A percentile compares a stretch with the other conserved stretches of the same genome.
Conservation (phyloP, 2,888 invertebrate species). For the Phengaris alcon region DNA sequence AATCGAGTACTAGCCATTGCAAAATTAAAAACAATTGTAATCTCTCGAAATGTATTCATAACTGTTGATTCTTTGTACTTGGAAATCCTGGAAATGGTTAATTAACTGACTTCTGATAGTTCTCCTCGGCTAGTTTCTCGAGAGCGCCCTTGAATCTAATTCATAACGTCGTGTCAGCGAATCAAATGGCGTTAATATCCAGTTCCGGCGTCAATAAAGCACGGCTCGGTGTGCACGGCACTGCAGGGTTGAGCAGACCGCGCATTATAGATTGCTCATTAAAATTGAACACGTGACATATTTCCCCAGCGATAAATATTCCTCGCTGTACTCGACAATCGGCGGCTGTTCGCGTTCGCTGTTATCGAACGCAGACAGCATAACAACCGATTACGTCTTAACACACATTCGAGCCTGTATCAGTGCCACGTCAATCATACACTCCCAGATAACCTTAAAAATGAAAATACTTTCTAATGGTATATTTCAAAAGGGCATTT, state of each 20-base stretch:
- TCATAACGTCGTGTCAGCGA: too few species aligned
- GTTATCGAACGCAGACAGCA: conserved; percentile 15
- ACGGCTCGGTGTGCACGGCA: background rate
- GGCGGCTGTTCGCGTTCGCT: background rate
- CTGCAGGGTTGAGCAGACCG: background rate
- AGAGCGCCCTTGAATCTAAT: background rate
- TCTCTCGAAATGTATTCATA: background rate
- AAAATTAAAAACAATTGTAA: background rate
- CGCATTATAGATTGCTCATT: conserved; percentile 4
- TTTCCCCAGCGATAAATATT: conserved; percentile 10
- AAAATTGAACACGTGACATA: conserved; percentile 10
- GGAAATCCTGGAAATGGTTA: background rate
- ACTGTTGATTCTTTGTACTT: background rate
- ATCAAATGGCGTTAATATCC: too few species aligned
- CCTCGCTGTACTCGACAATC: background rate
- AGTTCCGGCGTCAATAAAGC: too few species aligned
- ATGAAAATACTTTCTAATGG: conserved; percentile 22
- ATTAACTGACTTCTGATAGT: conserved; percentile 10
- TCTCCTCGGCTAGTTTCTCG: background rate
- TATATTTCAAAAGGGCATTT: background rate
- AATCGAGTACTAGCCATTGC: background rate
- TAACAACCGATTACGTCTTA: conserved; percentile 18
- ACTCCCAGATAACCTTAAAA: conserved; percentile 13
- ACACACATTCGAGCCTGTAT: conserved; percentile 11
- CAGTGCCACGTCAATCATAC: conserved; percentile 20